Conservation (phyloP, 1,140 invertebrate genomes). For the Atta texana region DNA sequence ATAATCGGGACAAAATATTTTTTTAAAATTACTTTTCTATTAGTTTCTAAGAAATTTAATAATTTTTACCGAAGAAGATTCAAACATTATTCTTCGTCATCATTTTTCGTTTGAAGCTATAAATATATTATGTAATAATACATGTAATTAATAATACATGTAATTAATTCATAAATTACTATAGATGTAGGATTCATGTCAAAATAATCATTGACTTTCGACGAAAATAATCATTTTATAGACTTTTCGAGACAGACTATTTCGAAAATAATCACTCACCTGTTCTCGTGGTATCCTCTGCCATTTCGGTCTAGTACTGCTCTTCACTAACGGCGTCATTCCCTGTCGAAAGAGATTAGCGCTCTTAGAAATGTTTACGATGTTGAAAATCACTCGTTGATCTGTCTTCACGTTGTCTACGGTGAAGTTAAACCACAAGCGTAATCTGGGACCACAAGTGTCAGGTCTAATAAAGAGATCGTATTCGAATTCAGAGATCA, state of each 20-base stretch:
- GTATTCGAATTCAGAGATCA: constrained; percentile 97
- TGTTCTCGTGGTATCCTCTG: constrained; percentile 88
- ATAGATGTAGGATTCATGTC: background rate
- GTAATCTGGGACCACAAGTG: constrained; percentile 96
- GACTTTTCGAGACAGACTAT: no score
- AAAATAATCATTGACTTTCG: background rate
- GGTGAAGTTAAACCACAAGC: constrained; percentile 99
- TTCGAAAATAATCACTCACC: constrained; percentile 86
- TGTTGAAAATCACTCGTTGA: constrained; percentile 98
- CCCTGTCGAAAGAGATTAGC: constrained; percentile 95
- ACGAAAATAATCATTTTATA: background rate
- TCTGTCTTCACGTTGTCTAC: constrained; percentile 98
- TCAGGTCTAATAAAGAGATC: constrained; percentile 98
- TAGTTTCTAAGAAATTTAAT: background rate
- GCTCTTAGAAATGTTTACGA: constrained; percentile 98
- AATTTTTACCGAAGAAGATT: background rate
- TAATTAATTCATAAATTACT: background rate
- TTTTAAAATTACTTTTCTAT: background rate
- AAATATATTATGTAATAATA: background rate
- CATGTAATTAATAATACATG: background rate
- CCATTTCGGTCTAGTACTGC: constrained; percentile 96
- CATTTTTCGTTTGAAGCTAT: background rate
- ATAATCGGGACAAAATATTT: background rate
- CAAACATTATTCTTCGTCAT: background rate
- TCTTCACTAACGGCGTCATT: constrained; percentile 97